Conservation (phyloP, 2,113 vertebrate genomes). For the Reinhardtius hippoglossoides region DNA sequence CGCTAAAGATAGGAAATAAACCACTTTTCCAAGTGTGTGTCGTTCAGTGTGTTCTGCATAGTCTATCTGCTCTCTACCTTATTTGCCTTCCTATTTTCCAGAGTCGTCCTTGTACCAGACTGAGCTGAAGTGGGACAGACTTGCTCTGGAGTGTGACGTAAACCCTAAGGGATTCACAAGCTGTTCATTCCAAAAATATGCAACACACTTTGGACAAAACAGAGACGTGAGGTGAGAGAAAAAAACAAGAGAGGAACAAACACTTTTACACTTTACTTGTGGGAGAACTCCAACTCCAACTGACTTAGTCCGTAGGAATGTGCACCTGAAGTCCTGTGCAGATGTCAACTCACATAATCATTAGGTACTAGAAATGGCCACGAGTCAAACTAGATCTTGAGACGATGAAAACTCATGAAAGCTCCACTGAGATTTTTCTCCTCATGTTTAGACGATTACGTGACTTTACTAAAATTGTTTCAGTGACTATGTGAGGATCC, state of each 20-base stretch:
- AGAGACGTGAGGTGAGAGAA: background rate
- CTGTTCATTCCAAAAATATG: background rate
- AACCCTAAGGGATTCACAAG: background rate
- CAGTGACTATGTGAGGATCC: conserved; percentile 6
- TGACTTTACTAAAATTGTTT: background rate
- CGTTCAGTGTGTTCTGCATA: no score
- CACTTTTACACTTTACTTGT: background rate
- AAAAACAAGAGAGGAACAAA: conserved; percentile 11
- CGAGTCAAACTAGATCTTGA: conserved; percentile 16
- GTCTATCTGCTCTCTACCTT: background rate
- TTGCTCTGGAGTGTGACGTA: background rate
- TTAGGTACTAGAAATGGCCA: conserved; percentile 15
- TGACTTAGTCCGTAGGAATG: conserved; percentile 44
- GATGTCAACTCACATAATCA: conserved; percentile 37
- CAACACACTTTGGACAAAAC: background rate
- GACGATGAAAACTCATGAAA: conserved; percentile 2
- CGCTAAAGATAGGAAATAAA: background rate
- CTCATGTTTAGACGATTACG: conserved; percentile 10
- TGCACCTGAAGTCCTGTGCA: conserved; percentile 30
- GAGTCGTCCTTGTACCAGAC: background rate
- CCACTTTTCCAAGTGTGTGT: no score
- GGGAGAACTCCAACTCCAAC: background rate
- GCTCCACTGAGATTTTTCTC: background rate
- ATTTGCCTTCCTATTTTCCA: background rate
- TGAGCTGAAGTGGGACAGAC: background rate